These are phyloP conservation scores for Eulimnadia texana DNA, from an alignment of 1,140 invertebrate species.

Conservation along the genomic window DNA sequence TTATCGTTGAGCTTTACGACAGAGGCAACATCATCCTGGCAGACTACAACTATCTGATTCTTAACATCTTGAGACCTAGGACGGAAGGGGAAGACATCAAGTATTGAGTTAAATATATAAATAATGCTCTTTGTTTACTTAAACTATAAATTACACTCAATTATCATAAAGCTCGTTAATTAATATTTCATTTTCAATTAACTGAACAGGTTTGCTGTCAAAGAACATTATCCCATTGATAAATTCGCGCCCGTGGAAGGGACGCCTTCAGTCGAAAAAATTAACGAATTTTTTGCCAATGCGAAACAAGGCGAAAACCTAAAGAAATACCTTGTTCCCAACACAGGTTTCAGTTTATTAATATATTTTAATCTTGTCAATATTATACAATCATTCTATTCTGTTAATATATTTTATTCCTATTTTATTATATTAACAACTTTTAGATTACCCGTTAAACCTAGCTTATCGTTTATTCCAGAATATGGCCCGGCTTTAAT, in stretches of 20 bases:
- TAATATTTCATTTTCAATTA: too few species aligned
- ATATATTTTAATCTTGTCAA: not conserved
- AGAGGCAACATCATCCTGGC: slow-evolving; percentile 91
- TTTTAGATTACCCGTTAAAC: too few species aligned
- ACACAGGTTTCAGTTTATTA: slow-evolving; percentile 45
- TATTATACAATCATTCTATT: slow-evolving; percentile 18
- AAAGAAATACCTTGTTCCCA: slow-evolving; percentile 70
- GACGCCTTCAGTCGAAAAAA: slow-evolving; percentile 31
- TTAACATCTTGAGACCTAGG: slow-evolving; percentile 85
- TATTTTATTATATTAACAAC: too few species aligned
- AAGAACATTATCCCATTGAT: slow-evolving; percentile 75
- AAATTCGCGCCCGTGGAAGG: slow-evolving; percentile 35
- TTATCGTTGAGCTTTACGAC: slow-evolving; percentile 94
- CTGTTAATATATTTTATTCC: too few species aligned
- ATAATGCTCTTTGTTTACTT: not conserved
- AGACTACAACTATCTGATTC: slow-evolving; percentile 76
- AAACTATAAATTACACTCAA: slow-evolving; percentile 3
- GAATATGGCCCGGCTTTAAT: slow-evolving; percentile 80
- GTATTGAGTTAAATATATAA: slow-evolving; percentile 33
- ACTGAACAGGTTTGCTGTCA: slow-evolving; percentile 81
- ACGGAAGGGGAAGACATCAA: slow-evolving; percentile 82
- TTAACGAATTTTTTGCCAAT: slow-evolving; percentile 41
- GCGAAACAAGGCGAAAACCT: slow-evolving; percentile 61
- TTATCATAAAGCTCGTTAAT: too few species aligned
- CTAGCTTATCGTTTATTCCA: too few species aligned